Evolutionary conservation across 2,113 vertebrate species (phyloP).

Genomic region (Oryzias curvinotus): DNA sequence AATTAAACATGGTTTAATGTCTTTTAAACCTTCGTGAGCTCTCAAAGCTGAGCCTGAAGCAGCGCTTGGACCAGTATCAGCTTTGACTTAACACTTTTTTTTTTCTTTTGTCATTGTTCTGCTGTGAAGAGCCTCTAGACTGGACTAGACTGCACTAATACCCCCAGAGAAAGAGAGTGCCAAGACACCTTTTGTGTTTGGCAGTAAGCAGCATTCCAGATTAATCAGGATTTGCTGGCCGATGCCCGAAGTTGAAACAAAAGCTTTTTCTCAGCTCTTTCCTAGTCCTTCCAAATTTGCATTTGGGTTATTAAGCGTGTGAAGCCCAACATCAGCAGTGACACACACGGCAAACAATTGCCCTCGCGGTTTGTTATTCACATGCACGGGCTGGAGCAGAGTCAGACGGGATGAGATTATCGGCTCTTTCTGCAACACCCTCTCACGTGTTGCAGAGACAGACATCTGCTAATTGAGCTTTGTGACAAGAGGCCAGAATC

Average conservation of each 20-base stretch:
- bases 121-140: not conserved
- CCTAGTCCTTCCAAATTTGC: not conserved
- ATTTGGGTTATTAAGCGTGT: slow-evolving; percentile 6
- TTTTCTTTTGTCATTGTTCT: slow-evolving; percentile 3
- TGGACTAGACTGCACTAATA: not conserved
- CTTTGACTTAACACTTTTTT: not conserved
- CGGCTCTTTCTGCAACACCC: slow-evolving; percentile 22
- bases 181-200: slow-evolving; percentile 13
- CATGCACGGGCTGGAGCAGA: slow-evolving; percentile 27
- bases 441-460: slow-evolving; percentile 34
- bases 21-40: slow-evolving; percentile 18
- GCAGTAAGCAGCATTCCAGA: slow-evolving; percentile 3
- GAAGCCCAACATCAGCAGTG: slow-evolving; percentile 9
- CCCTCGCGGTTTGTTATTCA: not conserved
- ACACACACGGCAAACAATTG: slow-evolving; percentile 28
- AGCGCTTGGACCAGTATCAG: not conserved
- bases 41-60: not conserved
- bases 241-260: not conserved
- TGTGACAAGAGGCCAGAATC: slow-evolving; percentile 20
- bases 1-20: slow-evolving; percentile 23
- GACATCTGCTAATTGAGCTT: slow-evolving; percentile 52
- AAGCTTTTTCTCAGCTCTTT: slow-evolving; percentile 1
- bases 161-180: not conserved
- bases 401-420: slow-evolving; percentile 20
- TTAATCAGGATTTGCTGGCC: slow-evolving; percentile 8